Percentiles rank a stretch among this genome's conserved stretches.
phyloP scores from a whole-genome alignment of 2,113 vertebrate species.

The Apodemus sylvaticus region DNA sequence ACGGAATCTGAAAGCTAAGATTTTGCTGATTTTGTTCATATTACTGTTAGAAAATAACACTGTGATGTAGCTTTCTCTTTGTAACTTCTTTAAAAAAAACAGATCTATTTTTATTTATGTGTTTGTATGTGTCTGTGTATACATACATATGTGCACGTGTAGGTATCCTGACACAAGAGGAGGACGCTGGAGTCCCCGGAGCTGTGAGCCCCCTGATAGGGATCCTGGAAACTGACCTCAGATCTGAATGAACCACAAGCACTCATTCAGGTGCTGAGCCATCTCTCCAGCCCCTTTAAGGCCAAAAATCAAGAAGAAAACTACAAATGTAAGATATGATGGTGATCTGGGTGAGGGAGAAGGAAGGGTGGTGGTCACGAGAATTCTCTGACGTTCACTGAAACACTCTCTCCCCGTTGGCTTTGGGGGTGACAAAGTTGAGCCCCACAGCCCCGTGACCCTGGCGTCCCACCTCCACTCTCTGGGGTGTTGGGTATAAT shows the following conservation, averaged over 20 bases:
- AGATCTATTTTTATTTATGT: neutral
- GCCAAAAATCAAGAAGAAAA: neutral
- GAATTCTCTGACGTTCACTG: neutral
- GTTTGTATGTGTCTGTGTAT: neutral
- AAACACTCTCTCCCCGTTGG: neutral
- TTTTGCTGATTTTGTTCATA: neutral
- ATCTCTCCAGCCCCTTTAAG: neutral
- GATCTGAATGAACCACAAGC: neutral
- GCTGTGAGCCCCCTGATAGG: too few relatives aligned
- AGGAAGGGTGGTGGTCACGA: neutral
- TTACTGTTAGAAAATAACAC: neutral
- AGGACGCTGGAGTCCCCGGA: too few relatives aligned
- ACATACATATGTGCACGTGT: neutral
- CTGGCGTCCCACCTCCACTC: neutral
- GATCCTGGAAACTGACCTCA: neutral
- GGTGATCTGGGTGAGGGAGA: fast-evolving
- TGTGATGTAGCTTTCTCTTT: neutral
- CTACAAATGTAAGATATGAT: neutral
- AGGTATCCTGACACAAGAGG: neutral
- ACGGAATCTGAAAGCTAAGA: neutral
- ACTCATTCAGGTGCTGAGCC: neutral
- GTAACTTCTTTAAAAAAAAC: neutral
- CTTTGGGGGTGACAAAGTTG: fast-evolving
- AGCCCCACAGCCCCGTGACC: neutral
- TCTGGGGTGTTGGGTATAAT: fast-evolving